Evolutionary conservation across 2,113 vertebrate species (phyloP), one percentile per base, ranked within the genome.

Genomic region (Gyps fulvus): DNA sequence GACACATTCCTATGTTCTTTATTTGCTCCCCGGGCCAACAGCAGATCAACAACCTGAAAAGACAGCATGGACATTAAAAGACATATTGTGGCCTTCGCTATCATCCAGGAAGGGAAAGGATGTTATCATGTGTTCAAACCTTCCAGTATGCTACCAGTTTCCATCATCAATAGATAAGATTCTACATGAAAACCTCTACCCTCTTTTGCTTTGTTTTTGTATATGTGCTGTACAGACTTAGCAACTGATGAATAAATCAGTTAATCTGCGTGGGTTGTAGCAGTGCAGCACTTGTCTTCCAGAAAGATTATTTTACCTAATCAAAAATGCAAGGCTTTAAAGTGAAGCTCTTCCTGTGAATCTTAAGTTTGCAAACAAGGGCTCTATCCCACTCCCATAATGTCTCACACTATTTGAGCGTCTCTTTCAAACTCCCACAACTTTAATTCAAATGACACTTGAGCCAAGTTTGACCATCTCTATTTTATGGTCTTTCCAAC

Each of bases 1-100:
- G 99, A 99, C 90, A 99, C 99, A 81, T 99, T 99, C 93, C 99
- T 99, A 95, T 99, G 99, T 84, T 99, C 99, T 97, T 99, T 99
- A 93, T 99, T 99, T 96, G 99, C 99, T 96, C 99, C 99, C 89
- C 99, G 99, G 73, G 99, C 99, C 98, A 99, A 97, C 90, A 99
- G 98, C 97, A 99, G 96, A 97, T 99, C 99, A 90, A 99, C 99
- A 71, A 99, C 99, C 99, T 99, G 95, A 55, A 88, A 93, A 72
- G 76, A 94, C 61, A 97, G 80, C 9, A 85, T 2, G 7, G 29
- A n/a, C 3, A 11, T 93, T 55, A 89, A 63, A 58, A 94, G 27
- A 73, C 7, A 70, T 10, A 34, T 1, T 16, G n/a, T 25, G 55
- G 55, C 43, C 18, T 87, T 57, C 3, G 4, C 36, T 32, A 11